These are phyloP conservation scores for Lithophane semibrunnea DNA, from an alignment of 2,888 invertebrate genomes.

Conservation along the genomic window DNA sequence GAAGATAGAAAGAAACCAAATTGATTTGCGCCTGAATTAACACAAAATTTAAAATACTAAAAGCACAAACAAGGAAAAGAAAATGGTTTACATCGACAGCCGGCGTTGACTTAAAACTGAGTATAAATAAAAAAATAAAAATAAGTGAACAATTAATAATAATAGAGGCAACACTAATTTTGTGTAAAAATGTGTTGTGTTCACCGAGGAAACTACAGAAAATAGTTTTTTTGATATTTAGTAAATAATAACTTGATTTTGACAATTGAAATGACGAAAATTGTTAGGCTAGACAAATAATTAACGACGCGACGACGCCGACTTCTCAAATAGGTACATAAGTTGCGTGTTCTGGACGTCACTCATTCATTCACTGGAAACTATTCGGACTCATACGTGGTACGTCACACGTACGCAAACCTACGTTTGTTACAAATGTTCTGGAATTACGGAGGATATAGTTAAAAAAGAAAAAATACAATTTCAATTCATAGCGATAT, in stretches of 20 bases:
- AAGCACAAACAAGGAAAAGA: neutral
- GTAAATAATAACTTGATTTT: neutral
- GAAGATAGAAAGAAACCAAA: neutral
- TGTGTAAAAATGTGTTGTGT: too few relatives aligned
- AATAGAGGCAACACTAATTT: too few relatives aligned
- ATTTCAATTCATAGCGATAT: neutral
- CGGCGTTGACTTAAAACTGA: neutral
- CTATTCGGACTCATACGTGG: neutral
- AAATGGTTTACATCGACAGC: neutral
- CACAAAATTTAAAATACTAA: neutral
- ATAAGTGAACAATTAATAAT: neutral
- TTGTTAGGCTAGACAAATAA: neutral
- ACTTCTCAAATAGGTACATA: neutral
- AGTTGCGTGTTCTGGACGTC: neutral
- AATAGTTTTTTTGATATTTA: too few relatives aligned
- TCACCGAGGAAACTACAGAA: too few relatives aligned
- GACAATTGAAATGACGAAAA: neutral
- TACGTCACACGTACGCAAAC: neutral
- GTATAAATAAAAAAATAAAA: neutral
- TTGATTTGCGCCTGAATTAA: neutral
- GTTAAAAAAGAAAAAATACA: neutral
- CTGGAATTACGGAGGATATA: too few relatives aligned
- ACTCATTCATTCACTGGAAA: neutral
- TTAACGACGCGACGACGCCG: too few relatives aligned
- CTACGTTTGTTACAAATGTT: neutral